These are phyloP conservation scores for Alethe diademata DNA, from an alignment of 2,113 vertebrate species.

Conservation along the genomic window DNA sequence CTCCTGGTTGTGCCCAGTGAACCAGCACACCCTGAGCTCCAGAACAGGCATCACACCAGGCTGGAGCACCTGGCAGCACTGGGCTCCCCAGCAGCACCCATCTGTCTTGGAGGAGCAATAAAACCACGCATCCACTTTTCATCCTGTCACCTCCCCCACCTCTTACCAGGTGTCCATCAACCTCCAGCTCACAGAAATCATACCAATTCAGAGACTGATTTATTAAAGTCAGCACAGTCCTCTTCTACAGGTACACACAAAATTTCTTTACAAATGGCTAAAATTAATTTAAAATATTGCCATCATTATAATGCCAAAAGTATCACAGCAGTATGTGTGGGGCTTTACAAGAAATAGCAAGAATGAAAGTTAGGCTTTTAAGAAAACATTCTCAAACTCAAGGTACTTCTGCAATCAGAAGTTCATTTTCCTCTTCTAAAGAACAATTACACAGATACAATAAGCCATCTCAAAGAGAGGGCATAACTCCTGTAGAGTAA, in stretches of 20 bases:
- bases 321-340: not conserved
- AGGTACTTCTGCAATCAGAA: not conserved
- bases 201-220: not conserved
- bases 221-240: not conserved
- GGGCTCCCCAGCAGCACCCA: fast-evolving
- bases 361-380: not conserved
- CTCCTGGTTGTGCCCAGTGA: not conserved
- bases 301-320: not conserved
- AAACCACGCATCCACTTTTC: not conserved
- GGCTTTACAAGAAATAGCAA: not conserved
- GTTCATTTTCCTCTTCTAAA: not conserved
- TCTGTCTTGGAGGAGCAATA: not conserved
- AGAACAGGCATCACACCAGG: fast-evolving
- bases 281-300: not conserved
- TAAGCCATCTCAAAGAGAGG: not conserved
- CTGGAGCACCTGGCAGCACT: fast-evolving
- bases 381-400: not conserved
- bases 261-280: not conserved
- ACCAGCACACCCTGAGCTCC: not conserved
- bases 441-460: not conserved
- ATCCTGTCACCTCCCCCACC: not conserved
- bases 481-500: not conserved
- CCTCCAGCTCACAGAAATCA: not conserved
- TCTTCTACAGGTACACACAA: not conserved
- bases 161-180: not conserved